Conservation (phyloP, 1,140 invertebrate genomes). For the Dendroctonus ponderosae region DNA sequence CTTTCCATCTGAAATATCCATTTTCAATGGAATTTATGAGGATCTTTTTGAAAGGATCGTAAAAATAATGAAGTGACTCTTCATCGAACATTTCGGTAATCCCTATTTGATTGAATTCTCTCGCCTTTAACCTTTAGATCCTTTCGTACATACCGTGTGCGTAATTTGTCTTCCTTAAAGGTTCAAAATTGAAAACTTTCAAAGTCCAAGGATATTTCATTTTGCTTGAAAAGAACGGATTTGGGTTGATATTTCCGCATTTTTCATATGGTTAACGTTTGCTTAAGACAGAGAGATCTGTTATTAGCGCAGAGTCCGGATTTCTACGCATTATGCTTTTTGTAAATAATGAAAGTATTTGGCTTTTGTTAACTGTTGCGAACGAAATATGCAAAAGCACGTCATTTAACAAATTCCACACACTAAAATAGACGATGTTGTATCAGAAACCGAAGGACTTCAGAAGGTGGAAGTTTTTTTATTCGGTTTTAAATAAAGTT, state of each 20-base stretch:
- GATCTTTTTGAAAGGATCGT: neutral
- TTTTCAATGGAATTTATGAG: neutral
- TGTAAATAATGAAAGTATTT: too few relatives aligned
- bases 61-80: neutral
- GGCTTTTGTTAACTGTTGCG: too few relatives aligned
- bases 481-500: too few relatives aligned
- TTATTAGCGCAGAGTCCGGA: too few relatives aligned
- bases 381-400: too few relatives aligned
- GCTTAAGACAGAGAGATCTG: neutral
- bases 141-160: neutral
- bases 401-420: too few relatives aligned
- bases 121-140: neutral
- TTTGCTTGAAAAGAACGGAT: neutral
- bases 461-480: too few relatives aligned
- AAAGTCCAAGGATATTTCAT: neutral
- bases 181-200: neutral
- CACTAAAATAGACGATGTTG: too few relatives aligned
- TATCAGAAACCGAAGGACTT: too few relatives aligned
- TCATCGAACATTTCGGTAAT: constrained; percentile 2
- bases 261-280: neutral
- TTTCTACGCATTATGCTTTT: too few relatives aligned
- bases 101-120: constrained; percentile 4
- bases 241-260: neutral
- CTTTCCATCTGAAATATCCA: neutral
- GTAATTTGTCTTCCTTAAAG: neutral